Base-by-base conservation (phyloP, 2,113 vertebrate species). In the Hippocampus guttulatus region DNA sequence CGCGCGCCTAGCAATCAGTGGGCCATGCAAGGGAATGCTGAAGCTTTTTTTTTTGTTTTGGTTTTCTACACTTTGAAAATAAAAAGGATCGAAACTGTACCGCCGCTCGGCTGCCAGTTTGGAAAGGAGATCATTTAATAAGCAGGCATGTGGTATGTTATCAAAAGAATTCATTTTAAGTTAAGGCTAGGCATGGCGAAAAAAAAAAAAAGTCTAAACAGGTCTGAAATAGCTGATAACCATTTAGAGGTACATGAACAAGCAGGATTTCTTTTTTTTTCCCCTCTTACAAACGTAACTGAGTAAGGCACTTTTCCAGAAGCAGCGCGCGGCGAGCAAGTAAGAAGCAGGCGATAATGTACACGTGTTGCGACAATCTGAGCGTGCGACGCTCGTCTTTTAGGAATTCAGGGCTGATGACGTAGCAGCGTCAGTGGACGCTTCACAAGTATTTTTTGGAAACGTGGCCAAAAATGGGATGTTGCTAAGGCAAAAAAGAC, bases 241-340 rank as follows among this genome's bases (percentile, higher is more conserved):
- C 57, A 58, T 6, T 12, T 47, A 27, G 1, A 27, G 25, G 25
- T 27, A 2, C 8, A 65, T 8, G 11, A 63, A 61, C 25, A 61
- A 38, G 7, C 18, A 40, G 11, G 18, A 15, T 21, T 23, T 25
- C 10, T n/a, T 55, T 57, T 57, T 27, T 33, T 18, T 30, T 10
- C 3, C 12, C 11, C 55, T 58, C 30, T 33, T 51, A 74, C 70
- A 78, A 78, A 78, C 75, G 69, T 64, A 88, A 88, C 85, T 80
- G 82, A 88, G 88, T 91, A 91, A 91, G 90, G 90, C 90, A 91
- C 90, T 91, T 90, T 88, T 90, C 84, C 81, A 80, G 69, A 82
- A 84, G 73, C 83, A 82, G 83, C 80, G 84, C 83, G 78, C 33
- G 73, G 68, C 3, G 73, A 82, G 73, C 78, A 75, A 75, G 76